Evolutionary conservation across 2,113 vertebrate genomes (phyloP), one percentile per base, ranked within the genome.

Genomic region (Ictalurus furcatus): DNA sequence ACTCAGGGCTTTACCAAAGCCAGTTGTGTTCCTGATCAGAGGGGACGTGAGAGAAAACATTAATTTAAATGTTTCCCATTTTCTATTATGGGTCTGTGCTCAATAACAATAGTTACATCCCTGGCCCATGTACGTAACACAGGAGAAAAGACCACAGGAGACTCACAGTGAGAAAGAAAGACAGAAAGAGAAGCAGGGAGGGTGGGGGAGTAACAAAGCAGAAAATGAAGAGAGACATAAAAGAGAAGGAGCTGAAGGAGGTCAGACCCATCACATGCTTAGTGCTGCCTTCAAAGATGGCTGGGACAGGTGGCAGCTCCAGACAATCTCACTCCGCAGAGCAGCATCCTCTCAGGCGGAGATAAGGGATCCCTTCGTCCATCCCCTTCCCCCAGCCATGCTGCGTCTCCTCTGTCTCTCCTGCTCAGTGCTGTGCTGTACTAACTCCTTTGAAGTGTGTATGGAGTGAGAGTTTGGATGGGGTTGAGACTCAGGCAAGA

Each of bases 161-260:
- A 87, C 74, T 61, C 54, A 54, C 19, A 56, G 56, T n/a, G n/a
- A 86, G 83, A 65, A 69, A 59, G 90, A 92, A 86, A 30, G 14
- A 52, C 59, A 74, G 87, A 88, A 90, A 89, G 87, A 78, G 65
- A 44, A 63, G 88, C 34, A 59, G 74, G 61, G 65, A 87, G 87
- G 48, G 69, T 80, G 37, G 44, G 84, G 25, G 84, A 74, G 85
- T 98, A 98, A 97, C 96, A 96, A 97, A 97, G 96, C 96, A 97
- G 96, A 97, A 98, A 98, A 98, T 96, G 96, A 98, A 98, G 97
- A 98, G 97, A 97, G 97, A 97, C 98, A 98, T 98, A 95, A 99
- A 99, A 98, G 97, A 97, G 96, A 96, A 96, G 94, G 94, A 98
- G 97, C 97, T 97, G 95, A 95, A 97, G 97, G 97, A 98, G 98